Base-by-base conservation (phyloP, 2,797 vertebrate species). In the Aulostomus chinensis region DNA sequence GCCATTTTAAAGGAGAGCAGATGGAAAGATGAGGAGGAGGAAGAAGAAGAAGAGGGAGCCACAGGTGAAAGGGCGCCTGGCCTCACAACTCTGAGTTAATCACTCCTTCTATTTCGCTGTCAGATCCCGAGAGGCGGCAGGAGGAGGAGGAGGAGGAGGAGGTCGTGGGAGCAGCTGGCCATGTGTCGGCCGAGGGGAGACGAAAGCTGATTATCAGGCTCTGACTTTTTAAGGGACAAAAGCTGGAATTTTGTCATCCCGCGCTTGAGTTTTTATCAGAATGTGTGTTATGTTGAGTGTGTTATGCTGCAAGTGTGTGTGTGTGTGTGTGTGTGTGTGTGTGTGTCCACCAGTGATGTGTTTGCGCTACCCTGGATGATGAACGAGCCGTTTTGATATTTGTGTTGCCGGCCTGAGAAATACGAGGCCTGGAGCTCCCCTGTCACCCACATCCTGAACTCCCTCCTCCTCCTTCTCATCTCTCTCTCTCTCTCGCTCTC, bases 11-110 rank as follows among this genome's bases (percentile, higher is more conserved):
- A 65, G 58, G 62, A 57, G 55, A 69, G 68, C 9, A 65, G 70
- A 71, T 61, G 59, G 68, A 62, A 49, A 50, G 26, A 12, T 0
- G 52, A 47, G 39, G 50, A 50, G 25, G 49, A 24, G 54, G 35
- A 29, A 13, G 7, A 49, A 35, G 53, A 62, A 58, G 75, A 35
- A 16, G 63, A 62, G 53, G 59, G 67, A 78, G 80, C 64, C 72
- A 83, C 84, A 85, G 84, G 82, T 88, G 79, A 85, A 70, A 73
- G 84, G 74, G 67, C 60, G 45, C 36, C 62, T 56, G n/a, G 67
- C 80, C 61, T 72, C 49, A 17, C 59, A 72, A 74, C 70, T 78
- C 71, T 9, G 56, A 78, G 63, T 72, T 83, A 84, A 87, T 86
- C 84, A 80, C 78, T 76, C 51, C 68, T 71, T 72, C 73, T 53